Conservation (phyloP, 1,140 invertebrate genomes). For the Heliconius eleuchia region DNA sequence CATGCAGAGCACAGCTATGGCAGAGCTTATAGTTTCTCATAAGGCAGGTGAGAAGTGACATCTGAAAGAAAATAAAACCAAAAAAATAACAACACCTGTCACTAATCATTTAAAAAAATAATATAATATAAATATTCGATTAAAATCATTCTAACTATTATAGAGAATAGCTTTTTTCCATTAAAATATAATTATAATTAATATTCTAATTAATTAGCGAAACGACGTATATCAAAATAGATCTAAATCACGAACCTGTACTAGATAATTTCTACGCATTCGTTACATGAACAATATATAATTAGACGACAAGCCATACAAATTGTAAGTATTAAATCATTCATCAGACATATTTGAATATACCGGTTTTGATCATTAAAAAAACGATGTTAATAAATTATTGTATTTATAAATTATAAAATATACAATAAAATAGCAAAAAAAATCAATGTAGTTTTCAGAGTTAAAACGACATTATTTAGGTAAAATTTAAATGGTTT, state of each 20-base stretch:
- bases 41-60: constrained; percentile 92
- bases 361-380: background rate
- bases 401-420: background rate
- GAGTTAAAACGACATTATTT: too few relatives aligned
- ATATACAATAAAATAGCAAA: too few relatives aligned
- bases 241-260: background rate
- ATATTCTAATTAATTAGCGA: background rate
- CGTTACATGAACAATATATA: background rate
- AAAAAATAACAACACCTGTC: constrained; percentile 65
- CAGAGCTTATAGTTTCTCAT: constrained; percentile 91
- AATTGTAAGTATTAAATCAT: background rate
- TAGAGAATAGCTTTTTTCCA: background rate
- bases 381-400: background rate
- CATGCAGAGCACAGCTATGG: constrained; percentile 78
- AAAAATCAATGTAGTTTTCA: too few relatives aligned
- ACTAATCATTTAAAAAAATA: background rate
- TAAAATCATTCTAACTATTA: background rate
- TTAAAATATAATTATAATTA: background rate
- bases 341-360: background rate
- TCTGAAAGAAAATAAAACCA: constrained; percentile 89
- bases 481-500: too few relatives aligned
- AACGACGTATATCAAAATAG: background rate
- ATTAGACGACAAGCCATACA: constrained; percentile 8
- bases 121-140: background rate
- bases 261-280: background rate